Evolutionary conservation across 1,140 invertebrate genomes (phyloP), one percentile per base, ranked within the genome.

Genomic region (Frieseomelitta varia): DNA sequence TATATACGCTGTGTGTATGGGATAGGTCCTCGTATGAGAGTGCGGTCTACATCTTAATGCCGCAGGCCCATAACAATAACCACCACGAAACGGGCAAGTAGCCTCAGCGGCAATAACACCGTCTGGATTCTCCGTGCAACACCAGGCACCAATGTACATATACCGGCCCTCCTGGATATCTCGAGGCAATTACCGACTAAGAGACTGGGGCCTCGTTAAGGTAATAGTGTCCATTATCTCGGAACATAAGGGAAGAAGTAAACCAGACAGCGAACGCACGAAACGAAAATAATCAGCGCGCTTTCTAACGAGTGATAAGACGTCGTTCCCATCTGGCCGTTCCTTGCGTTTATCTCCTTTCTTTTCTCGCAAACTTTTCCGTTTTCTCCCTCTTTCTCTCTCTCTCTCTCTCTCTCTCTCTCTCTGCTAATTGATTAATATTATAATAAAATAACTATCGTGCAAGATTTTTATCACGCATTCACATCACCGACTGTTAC

Each of bases 11-110:
- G 61, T 65, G 77, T 84, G 77, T 84, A 85, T 55, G 75, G 74
- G 69, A 78, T 86, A 85, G 84, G 81, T 86, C 6, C 77, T 65
- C 87, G 87, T 93, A 91, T 90, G 90, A 93, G 89, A 84, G 81
- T 87, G 90, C 89, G 88, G 92, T 89, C 89, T 93, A 93, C 92
- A 93, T 94, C 93, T 94, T 93, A 94, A 94, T 94, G 91, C 93
- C 93, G 87, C 92, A 93, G 92, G 91, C 92, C 91, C 93, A 94
- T 94, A 94, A 94, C 93, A 93, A 94, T 94, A 94, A 94, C 93
- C 90, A 91, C 90, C 90, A 81, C 88, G 89, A 91, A 92, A 93
- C 91, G 90, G 88, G 91, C 91, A 87, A 92, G 91, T 93, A 91
- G 93, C 93, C 91, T 88, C 91, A 80, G 81, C 80, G 88, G 92